Evolutionary conservation across 2,113 vertebrate species (phyloP).

Genomic region (Otus sunia): DNA sequence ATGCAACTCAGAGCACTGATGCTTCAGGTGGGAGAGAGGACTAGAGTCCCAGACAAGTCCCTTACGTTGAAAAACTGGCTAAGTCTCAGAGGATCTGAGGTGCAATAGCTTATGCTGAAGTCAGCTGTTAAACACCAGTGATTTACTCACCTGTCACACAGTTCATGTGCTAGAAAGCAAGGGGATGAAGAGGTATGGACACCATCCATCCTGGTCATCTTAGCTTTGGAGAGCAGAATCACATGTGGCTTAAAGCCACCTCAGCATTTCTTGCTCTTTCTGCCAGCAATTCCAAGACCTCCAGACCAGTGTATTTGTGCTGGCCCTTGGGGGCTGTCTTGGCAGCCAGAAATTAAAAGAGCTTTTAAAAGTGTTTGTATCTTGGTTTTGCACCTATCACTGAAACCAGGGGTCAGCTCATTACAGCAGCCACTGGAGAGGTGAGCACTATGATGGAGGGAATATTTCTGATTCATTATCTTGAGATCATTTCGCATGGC

Average conservation of each 20-base stretch:
- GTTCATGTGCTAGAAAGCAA: not conserved
- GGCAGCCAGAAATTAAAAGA: not conserved
- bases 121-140: not conserved
- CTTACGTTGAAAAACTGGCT: not conserved
- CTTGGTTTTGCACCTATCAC: not conserved
- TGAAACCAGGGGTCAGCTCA: not conserved
- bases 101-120: not conserved
- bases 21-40: not conserved
- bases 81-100: not conserved
- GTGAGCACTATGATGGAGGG: not conserved
- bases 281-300: not conserved
- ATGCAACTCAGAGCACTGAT: not conserved
- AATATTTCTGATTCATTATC: not conserved
- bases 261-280: not conserved
- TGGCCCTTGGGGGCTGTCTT: not conserved
- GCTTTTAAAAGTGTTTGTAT: not conserved
- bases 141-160: not conserved
- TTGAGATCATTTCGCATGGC: not conserved
- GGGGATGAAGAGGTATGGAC: not conserved
- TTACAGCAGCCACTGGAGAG: not conserved
- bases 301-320: not conserved
- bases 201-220: not conserved
- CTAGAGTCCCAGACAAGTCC: not conserved
- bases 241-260: not conserved
- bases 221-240: not conserved